phyloP scores from a whole-genome alignment of 1,140 invertebrate genomes.

The Leguminivora glycinivorella region DNA sequence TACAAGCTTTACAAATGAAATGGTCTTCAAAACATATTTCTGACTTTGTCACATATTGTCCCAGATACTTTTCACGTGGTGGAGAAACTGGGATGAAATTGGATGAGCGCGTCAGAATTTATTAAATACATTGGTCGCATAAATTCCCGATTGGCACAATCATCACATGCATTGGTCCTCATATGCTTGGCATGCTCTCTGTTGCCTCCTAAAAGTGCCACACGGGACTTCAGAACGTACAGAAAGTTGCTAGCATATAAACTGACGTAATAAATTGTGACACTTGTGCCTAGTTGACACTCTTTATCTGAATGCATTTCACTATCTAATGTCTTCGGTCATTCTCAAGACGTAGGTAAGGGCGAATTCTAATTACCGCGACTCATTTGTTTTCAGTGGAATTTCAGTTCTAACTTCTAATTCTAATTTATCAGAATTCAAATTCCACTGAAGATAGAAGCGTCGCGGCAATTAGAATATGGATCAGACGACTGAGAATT shows the following conservation, averaged over 20 bases:
- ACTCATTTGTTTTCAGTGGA: no score
- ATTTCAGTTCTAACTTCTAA: no score
- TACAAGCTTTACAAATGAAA: not conserved
- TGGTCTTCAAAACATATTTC: not conserved
- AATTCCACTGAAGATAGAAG: no score
- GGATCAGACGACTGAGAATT: no score
- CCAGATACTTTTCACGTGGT: not conserved
- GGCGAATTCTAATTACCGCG: no score
- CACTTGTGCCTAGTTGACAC: not conserved
- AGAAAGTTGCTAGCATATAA: slow-evolving; percentile 51
- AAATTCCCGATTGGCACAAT: slow-evolving; percentile 9
- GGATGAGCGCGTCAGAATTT: not conserved
- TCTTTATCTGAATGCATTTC: no score
- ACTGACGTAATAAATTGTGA: not conserved
- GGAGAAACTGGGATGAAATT: no score
- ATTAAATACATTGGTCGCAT: not conserved
- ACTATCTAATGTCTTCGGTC: no score
- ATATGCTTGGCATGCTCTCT: slow-evolving; percentile 41
- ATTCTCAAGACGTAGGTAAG: no score
- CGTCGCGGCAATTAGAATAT: no score
- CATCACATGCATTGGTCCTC: slow-evolving; percentile 39
- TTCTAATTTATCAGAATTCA: no score
- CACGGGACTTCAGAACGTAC: slow-evolving; percentile 37
- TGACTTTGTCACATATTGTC: not conserved
- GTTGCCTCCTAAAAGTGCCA: slow-evolving; percentile 45